Base-by-base conservation (phyloP, 2,797 vertebrate genomes). In the Epinephelus awoara region DNA sequence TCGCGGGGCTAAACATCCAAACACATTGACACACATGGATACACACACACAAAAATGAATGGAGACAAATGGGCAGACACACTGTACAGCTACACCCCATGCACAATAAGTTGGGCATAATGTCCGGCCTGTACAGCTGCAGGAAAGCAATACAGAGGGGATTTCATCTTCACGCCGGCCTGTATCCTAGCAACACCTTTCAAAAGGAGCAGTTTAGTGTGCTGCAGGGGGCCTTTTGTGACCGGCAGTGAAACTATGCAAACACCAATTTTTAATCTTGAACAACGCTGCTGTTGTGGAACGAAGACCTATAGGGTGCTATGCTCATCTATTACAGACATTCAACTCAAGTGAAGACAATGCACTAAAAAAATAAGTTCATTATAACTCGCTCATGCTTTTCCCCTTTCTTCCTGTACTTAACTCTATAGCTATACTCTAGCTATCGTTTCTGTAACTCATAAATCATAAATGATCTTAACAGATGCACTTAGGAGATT, bases 171-270 rank as follows among this genome's bases (percentile, higher is more conserved):
- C 80, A 85, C 87, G 87, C 69, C 81, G 70, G 89, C 85, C 77
- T 61, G 96, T 97, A 94, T 96, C 97, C 95, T 97, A 97, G 97
- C 97, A 98, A 97, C 97, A 94, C 86, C 86, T 92, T 55, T 95
- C 87, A 94, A 95, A 95, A 86, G 88, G 86, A 93, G 85, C 91
- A 88, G 92, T 93, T 83, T 92, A 51, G 92, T 92, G 94, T 92
- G 91, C 92, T 87, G 89, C 86, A 85, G 79, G 88, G 88, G 82
- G 89, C 75, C 86, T 93, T 95, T 94, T 95, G 89, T 95, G 92
- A 74, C 87, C 85, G n/a, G 88, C 93, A 95, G 95, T 94, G 94
- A 94, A 93, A 95, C 92, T 94, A 91, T 81, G 77, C 4, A 91
- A 92, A 93, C 88, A 85, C 65, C 81, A 46, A 11, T 92, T 95